A percentile compares a stretch with the other conserved stretches of the same genome.
Evolutionary conservation across 1,140 invertebrate species (phyloP).

Genomic region (Hetaerina americana): DNA sequence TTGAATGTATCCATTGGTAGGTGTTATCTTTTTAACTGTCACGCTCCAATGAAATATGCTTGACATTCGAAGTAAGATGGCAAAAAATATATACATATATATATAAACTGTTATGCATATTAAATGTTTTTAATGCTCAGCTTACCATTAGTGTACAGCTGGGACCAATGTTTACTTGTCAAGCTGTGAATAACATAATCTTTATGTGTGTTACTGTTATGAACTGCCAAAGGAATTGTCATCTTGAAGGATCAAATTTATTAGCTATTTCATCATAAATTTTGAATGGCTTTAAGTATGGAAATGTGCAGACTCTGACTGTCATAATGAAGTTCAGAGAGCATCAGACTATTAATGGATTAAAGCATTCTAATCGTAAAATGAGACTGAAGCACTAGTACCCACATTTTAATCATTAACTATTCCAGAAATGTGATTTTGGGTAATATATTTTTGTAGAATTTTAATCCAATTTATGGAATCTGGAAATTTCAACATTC

Average conservation of each 20-base stretch:
- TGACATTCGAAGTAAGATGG: background rate
- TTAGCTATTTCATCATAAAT: background rate
- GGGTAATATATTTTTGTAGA: background rate
- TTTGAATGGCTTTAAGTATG: background rate
- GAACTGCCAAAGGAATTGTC: background rate
- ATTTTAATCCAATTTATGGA: background rate
- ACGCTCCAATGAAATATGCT: background rate
- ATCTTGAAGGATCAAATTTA: background rate
- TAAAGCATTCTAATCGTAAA: background rate
- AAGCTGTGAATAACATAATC: background rate
- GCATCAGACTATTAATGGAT: background rate
- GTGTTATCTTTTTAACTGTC: background rate
- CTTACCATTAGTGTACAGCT: background rate
- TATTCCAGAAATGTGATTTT: background rate
- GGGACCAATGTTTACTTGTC: background rate
- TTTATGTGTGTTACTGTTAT: background rate
- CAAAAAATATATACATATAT: no score
- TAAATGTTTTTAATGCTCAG: background rate
- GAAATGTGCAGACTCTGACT: background rate
- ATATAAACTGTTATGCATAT: background rate
- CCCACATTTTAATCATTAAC: background rate
- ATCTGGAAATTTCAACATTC: background rate
- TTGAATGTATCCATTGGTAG: background rate
- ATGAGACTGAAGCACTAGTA: background rate
- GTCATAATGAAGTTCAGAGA: background rate